Evolutionary conservation across 2,888 invertebrate species (phyloP).

Genomic region (Auanema sp.): DNA sequence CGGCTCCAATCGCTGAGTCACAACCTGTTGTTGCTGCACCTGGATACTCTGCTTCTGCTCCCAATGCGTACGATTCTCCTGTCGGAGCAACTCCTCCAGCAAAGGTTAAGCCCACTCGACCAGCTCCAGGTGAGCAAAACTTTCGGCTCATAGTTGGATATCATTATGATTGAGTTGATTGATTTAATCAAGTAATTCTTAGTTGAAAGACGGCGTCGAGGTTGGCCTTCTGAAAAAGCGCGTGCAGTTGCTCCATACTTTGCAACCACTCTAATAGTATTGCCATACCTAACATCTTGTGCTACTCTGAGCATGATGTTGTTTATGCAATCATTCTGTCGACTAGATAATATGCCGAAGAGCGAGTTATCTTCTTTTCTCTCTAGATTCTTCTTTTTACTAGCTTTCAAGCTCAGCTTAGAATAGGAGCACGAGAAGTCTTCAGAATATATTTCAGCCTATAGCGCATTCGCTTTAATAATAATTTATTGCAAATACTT

Average conservation of each 20-base stretch:
- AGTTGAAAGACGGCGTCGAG: not conserved
- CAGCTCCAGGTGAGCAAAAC: too few relatives aligned
- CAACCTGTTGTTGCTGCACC: conserved; percentile 3
- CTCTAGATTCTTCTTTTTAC: not conserved
- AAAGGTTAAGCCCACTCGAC: too few relatives aligned
- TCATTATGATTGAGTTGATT: too few relatives aligned
- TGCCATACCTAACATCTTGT: conserved; percentile 18
- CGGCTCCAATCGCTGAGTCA: not conserved
- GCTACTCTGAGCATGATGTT: conserved; percentile 18
- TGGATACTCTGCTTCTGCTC: not conserved
- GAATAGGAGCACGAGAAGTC: too few relatives aligned
- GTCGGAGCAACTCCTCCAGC: too few relatives aligned
- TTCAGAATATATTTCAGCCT: too few relatives aligned
- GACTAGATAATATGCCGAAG: not conserved
- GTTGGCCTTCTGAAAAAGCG: not conserved
- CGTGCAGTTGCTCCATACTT: conserved; percentile 21
- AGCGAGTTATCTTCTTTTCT: too few relatives aligned
- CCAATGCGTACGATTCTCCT: not conserved
- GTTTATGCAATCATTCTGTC: conserved; percentile 19
- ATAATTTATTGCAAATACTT: not conserved
- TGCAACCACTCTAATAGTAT: conserved; percentile 13
- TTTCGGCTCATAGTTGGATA: too few relatives aligned
- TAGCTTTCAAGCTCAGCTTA: not conserved
- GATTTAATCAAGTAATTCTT: too few relatives aligned
- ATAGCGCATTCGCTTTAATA: not conserved